Conservation (phyloP, 2,888 invertebrate species). For the Drosophila demipolita region DNA sequence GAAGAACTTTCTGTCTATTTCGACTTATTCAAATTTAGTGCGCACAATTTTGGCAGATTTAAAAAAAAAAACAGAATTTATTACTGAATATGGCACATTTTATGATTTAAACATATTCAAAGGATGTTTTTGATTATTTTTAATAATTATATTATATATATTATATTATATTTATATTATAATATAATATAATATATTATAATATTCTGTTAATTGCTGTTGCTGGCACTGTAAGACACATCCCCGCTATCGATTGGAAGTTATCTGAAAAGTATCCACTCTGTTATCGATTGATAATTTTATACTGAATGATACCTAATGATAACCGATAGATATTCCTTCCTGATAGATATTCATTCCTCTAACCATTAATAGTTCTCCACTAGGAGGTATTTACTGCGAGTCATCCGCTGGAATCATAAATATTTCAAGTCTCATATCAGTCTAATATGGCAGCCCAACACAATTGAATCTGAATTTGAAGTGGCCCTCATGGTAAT, state of each 20-base stretch:
- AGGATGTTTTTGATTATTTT: not conserved
- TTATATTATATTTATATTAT: too few relatives aligned
- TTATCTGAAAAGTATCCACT: not conserved
- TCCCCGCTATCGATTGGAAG: not conserved
- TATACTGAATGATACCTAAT: not conserved
- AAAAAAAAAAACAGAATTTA: too few relatives aligned
- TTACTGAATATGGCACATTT: not conserved
- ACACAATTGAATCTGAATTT: not conserved
- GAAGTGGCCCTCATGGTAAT: constrained; percentile 1
- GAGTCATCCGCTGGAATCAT: not conserved
- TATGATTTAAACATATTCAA: not conserved
- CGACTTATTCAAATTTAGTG: not conserved
- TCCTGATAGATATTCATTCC: not conserved
- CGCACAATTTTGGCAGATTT: too few relatives aligned
- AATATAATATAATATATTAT: too few relatives aligned
- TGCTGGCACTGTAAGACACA: too few relatives aligned
- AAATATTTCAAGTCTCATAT: not conserved
- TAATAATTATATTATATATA: too few relatives aligned
- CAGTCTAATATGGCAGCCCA: not conserved
- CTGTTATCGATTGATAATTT: not conserved
- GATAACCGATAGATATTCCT: not conserved
- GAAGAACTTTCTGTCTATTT: rapidly evolving
- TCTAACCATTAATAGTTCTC: not conserved
- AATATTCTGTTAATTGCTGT: not conserved
- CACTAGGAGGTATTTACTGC: not conserved